These are phyloP conservation scores for Kryptolebias ocellatus DNA, from an alignment of 2,797 vertebrate species.

Conservation along the genomic window DNA sequence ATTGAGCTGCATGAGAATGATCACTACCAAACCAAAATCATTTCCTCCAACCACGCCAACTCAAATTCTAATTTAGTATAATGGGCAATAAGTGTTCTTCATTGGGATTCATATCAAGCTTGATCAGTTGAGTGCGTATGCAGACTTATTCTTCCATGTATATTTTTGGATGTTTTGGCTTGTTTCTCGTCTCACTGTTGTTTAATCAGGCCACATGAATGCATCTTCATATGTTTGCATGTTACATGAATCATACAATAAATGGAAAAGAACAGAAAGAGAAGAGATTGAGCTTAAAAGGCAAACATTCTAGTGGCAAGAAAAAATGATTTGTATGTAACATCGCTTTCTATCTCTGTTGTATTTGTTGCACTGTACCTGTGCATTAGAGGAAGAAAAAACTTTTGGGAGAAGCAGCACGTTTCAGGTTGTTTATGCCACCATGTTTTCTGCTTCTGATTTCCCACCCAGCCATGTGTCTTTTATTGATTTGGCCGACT, in stretches of 20 bases:
- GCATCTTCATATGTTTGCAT: slow-evolving; percentile 29
- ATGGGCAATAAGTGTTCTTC: slow-evolving; percentile 59
- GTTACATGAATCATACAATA: neutral
- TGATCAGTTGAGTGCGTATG: slow-evolving; percentile 50
- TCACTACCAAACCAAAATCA: slow-evolving; percentile 57
- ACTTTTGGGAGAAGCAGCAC: slow-evolving; percentile 35
- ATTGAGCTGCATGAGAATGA: slow-evolving; percentile 27
- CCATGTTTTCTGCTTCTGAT: slow-evolving; percentile 50
- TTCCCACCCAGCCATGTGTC: slow-evolving; percentile 52
- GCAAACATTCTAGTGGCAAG: slow-evolving; percentile 25
- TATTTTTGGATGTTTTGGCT: slow-evolving; percentile 54
- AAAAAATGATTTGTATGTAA: too few species aligned
- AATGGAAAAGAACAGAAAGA: slow-evolving; percentile 27
- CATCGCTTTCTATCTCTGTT: too few species aligned
- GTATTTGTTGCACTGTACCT: too few species aligned
- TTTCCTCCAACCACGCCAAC: slow-evolving; percentile 51
- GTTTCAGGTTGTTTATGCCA: slow-evolving; percentile 53
- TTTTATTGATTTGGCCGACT: slow-evolving; percentile 65
- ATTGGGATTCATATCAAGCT: slow-evolving; percentile 63
- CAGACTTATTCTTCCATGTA: slow-evolving; percentile 44
- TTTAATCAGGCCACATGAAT: slow-evolving; percentile 53
- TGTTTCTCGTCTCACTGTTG: slow-evolving; percentile 22
- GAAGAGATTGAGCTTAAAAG: slow-evolving; percentile 27
- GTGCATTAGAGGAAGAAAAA: slow-evolving; percentile 28
- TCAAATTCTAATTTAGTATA: slow-evolving; percentile 57